Evolutionary conservation across 1,140 invertebrate genomes (phyloP).

Genomic region (Aradophagus sp.): DNA sequence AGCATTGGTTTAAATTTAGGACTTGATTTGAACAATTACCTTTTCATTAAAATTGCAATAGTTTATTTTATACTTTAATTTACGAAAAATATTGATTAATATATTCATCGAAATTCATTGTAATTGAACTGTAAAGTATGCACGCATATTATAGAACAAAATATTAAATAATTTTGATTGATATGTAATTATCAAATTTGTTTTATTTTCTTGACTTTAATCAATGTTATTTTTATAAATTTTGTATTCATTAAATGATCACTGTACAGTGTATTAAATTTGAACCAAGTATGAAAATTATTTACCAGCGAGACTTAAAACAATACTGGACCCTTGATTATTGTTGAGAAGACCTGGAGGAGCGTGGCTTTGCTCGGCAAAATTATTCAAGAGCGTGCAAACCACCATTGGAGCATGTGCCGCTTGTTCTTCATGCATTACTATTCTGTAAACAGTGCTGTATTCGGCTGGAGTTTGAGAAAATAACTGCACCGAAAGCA

Average conservation of each 20-base stretch:
- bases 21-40: slow-evolving; percentile 33
- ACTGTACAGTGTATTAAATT: too few relatives aligned
- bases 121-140: too few relatives aligned
- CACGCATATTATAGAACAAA: too few relatives aligned
- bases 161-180: too few relatives aligned
- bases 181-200: too few relatives aligned
- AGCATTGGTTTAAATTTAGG: neutral
- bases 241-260: too few relatives aligned
- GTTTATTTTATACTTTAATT: too few relatives aligned
- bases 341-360: slow-evolving; percentile 80
- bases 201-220: too few relatives aligned
- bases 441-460: slow-evolving; percentile 78
- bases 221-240: too few relatives aligned
- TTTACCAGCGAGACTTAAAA: slow-evolving; percentile 87
- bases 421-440: slow-evolving; percentile 83
- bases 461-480: slow-evolving; percentile 80
- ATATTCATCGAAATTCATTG: too few relatives aligned
- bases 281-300: too few relatives aligned
- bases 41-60: neutral
- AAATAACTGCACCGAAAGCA: slow-evolving; percentile 93
- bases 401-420: slow-evolving; percentile 84
- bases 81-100: too few relatives aligned
- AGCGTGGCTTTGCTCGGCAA: slow-evolving; percentile 83
- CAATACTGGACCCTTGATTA: slow-evolving; percentile 84
- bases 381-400: slow-evolving; percentile 85